Conservation (phyloP, 2,113 vertebrate species). For the Sturnira hondurensis region DNA sequence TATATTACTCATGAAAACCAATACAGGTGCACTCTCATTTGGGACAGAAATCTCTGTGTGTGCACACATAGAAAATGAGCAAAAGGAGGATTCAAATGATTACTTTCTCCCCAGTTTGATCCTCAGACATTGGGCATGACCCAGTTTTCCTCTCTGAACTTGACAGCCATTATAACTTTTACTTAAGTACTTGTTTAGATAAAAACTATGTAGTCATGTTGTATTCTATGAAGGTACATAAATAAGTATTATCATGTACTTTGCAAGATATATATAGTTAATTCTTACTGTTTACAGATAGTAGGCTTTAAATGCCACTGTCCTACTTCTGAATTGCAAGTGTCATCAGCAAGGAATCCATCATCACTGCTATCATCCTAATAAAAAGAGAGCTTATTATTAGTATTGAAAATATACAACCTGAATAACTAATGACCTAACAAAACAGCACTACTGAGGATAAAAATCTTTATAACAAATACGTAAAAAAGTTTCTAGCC, state of each 20-base stretch:
- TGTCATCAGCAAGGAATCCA: conserved; percentile 88
- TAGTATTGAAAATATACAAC: conserved; percentile 14
- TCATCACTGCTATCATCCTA: conserved; percentile 97
- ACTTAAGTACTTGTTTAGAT: not conserved
- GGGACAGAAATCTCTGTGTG: not conserved
- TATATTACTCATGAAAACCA: not conserved
- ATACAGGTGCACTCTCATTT: not conserved
- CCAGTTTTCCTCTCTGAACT: not conserved
- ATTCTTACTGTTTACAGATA: conserved; percentile 94
- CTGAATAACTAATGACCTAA: not conserved
- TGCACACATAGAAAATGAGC: not conserved
- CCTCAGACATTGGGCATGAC: not conserved
- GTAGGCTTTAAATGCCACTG: conserved; percentile 85
- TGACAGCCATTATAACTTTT: not conserved
- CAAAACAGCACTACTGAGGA: not conserved
- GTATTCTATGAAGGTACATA: not conserved
- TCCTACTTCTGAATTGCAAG: conserved; percentile 83
- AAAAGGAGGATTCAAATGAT: not conserved
- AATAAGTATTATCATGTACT: not conserved
- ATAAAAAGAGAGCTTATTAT: conserved; percentile 54
- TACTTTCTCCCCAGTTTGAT: not conserved
- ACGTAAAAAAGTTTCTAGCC: not conserved
- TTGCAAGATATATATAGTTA: not conserved
- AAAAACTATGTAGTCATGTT: not conserved
- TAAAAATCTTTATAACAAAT: not conserved